These are phyloP conservation scores for Temnothorax ravouxi DNA, from an alignment of 2,888 invertebrate species.

Conservation along the genomic window DNA sequence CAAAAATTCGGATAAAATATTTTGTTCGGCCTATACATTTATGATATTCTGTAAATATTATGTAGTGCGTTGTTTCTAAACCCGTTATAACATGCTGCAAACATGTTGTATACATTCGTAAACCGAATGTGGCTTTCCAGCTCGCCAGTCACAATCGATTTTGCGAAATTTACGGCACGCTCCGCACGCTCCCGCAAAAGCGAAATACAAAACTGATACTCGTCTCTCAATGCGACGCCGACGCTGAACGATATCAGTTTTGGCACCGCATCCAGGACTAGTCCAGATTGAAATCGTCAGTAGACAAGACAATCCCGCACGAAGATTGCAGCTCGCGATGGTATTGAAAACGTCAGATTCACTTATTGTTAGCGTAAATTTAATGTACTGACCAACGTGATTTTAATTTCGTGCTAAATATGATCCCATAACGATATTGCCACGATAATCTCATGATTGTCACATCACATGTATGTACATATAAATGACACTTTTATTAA, in stretches of 20 bases:
- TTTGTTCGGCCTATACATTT: constrained; percentile 20
- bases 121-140: constrained; percentile 42
- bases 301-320: constrained; percentile 25
- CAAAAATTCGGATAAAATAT: constrained; percentile 14
- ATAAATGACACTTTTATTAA: constrained; percentile 2
- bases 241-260: constrained; percentile 36
- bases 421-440: background rate
- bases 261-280: background rate
- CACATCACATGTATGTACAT: background rate
- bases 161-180: constrained; percentile 30
- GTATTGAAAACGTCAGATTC: constrained; percentile 14
- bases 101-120: constrained; percentile 23
- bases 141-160: constrained; percentile 44
- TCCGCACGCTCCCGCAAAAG: constrained; percentile 13
- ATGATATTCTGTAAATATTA: constrained; percentile 30
- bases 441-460: background rate
- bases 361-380: background rate
- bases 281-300: constrained; percentile 42
- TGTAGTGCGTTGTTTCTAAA: constrained; percentile 25
- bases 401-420: constrained; percentile 2
- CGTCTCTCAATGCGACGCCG: constrained; percentile 12
- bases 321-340: constrained; percentile 12
- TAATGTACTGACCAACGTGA: background rate
- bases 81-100: constrained; percentile 9
- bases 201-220: constrained; percentile 35